Percentiles rank a stretch among this genome's conserved stretches.
Evolutionary conservation across 2,113 vertebrate species (phyloP).

Genomic region (Casuarius casuarius): DNA sequence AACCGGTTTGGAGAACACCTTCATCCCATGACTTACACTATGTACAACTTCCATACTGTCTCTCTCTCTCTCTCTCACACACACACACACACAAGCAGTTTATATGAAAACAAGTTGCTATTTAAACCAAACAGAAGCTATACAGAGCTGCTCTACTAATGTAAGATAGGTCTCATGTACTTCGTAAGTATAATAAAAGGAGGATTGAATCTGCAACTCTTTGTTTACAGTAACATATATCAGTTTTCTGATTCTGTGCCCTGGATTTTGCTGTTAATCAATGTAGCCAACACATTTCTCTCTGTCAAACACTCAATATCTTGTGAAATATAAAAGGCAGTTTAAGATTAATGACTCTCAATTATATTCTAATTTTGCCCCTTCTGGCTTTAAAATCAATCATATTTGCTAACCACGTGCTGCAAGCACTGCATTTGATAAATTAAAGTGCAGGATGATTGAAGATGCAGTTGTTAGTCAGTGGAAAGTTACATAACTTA

Average conservation of each 20-base stretch:
- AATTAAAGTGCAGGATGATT: background rate
- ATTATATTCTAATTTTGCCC: background rate
- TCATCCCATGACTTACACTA: background rate
- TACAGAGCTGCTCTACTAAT: background rate
- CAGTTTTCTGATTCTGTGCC: background rate
- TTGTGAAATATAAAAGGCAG: constrained; percentile 2
- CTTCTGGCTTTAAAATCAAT: constrained; percentile 21
- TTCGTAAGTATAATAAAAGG: background rate
- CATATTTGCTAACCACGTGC: background rate
- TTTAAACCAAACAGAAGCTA: background rate
- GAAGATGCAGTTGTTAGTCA: background rate
- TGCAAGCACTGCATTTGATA: background rate
- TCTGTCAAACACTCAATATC: background rate
- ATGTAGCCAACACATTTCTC: background rate
- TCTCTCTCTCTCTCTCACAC: background rate
- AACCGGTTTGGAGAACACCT: background rate
- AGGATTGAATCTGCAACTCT: background rate
- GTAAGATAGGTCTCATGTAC: background rate
- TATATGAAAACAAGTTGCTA: background rate
- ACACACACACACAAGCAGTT: background rate
- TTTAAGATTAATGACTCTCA: background rate
- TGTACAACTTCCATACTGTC: background rate
- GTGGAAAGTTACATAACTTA: background rate
- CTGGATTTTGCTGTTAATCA: background rate
- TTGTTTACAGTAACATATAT: background rate